Percentiles rank a stretch among this genome's conserved stretches.
These are phyloP conservation scores for Polydrusus pterygomalis DNA, from an alignment of 2,888 invertebrate species.

Conservation along the genomic window DNA sequence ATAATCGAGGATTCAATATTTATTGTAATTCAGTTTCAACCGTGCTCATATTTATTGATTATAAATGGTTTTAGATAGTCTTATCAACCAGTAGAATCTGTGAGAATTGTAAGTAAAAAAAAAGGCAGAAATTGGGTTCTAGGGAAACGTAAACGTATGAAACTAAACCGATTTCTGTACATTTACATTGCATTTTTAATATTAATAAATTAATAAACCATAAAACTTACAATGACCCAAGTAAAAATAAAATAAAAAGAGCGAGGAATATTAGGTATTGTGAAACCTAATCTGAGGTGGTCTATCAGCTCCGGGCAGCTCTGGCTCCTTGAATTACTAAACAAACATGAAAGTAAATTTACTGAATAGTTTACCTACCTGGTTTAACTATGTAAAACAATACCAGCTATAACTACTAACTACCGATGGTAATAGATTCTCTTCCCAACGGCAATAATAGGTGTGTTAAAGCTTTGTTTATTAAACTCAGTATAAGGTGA, in stretches of 20 bases:
- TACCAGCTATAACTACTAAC: constrained; percentile 43
- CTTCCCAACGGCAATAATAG: constrained; percentile 43
- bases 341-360: constrained; percentile 34
- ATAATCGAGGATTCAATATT: not conserved
- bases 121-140: no score
- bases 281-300: constrained; percentile 34
- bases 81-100: no score
- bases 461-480: constrained; percentile 44
- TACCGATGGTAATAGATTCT: constrained; percentile 43
- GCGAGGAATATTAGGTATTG: constrained; percentile 11
- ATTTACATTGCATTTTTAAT: no score
- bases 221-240: no score
- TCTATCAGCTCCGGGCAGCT: constrained; percentile 21
- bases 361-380: constrained; percentile 41
- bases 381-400: constrained; percentile 42
- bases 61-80: no score
- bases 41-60: not conserved
- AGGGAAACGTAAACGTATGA: no score
- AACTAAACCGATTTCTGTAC: no score
- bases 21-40: not conserved
- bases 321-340: constrained; percentile 40
- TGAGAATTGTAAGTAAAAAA: no score
- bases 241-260: not conserved
- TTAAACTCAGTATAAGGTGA: constrained; percentile 41
- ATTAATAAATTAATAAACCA: no score